Conservation (phyloP, 1,140 invertebrate species). For the Phocides pigmalion region DNA sequence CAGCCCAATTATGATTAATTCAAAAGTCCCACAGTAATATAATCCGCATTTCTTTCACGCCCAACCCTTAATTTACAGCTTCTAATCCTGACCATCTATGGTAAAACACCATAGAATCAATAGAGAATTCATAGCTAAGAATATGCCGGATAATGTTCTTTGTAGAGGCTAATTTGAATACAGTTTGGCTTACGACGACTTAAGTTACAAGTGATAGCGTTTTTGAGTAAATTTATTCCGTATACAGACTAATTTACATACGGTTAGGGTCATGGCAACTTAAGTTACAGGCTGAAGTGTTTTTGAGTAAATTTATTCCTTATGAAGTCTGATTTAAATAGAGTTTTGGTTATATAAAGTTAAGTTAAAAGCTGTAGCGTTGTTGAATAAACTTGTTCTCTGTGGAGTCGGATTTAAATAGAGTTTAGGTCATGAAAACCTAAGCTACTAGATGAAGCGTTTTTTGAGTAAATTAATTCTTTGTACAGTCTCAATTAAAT, state of each 20-base stretch:
- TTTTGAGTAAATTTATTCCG: neutral
- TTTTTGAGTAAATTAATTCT: neutral
- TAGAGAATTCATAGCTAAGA: constrained; percentile 22
- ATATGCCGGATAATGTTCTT: constrained; percentile 1
- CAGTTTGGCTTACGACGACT: neutral
- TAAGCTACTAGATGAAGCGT: neutral
- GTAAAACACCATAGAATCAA: constrained; percentile 26
- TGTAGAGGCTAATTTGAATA: constrained; percentile 17
- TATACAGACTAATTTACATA: too few relatives aligned
- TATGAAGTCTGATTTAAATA: too few relatives aligned
- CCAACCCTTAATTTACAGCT: constrained; percentile 14
- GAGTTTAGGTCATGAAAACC: too few relatives aligned
- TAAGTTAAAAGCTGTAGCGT: constrained; percentile 2
- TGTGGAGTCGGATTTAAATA: too few relatives aligned
- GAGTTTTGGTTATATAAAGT: neutral
- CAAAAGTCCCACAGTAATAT: too few relatives aligned
- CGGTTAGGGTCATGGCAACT: neutral
- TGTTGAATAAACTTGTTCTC: neutral
- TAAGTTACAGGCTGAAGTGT: constrained; percentile 1
- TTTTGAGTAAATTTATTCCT: neutral
- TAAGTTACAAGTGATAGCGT: constrained; percentile 1
- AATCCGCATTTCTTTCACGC: constrained; percentile 10
- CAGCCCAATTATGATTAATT: too few relatives aligned
- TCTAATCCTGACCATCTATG: constrained; percentile 16
- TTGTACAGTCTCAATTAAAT: too few relatives aligned